Percentiles rank a stretch among this genome's conserved stretches.
Conservation (phyloP, 2,888 invertebrate species). For the Zaprionus obscuricornis region DNA sequence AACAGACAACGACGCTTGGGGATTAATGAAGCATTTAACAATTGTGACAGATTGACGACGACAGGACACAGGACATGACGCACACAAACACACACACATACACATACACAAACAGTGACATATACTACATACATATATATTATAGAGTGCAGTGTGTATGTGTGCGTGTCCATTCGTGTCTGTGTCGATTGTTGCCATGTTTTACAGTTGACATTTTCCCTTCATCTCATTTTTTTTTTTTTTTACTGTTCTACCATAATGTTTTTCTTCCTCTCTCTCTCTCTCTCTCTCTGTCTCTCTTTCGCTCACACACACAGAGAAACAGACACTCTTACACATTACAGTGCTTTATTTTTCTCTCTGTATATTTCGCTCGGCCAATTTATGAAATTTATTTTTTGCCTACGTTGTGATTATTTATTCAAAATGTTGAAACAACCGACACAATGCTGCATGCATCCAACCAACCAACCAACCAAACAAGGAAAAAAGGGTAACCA, state of each 20-base stretch:
- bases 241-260: neutral
- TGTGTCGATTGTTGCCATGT: slow-evolving; percentile 7
- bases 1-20: slow-evolving; percentile 28
- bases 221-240: slow-evolving; percentile 3
- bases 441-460: slow-evolving; percentile 18
- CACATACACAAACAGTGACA: no score
- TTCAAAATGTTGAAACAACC: slow-evolving; percentile 62
- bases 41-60: slow-evolving; percentile 72
- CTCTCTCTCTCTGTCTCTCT: no score
- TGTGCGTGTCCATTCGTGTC: slow-evolving; percentile 4
- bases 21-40: slow-evolving; percentile 73
- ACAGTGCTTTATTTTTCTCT: neutral
- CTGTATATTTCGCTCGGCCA: slow-evolving; percentile 32
- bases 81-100: slow-evolving; percentile 10
- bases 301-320: no score
- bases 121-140: no score
- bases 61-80: slow-evolving; percentile 34
- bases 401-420: slow-evolving; percentile 76
- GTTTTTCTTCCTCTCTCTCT: neutral
- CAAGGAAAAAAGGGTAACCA: no score
- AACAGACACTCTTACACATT: neutral
- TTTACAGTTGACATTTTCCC: slow-evolving; percentile 18
- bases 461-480: no score
- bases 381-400: slow-evolving; percentile 70
- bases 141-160: slow-evolving; percentile 1